Evolutionary conservation across 2,797 vertebrate genomes (phyloP), one percentile per base, ranked within the genome.

Genomic region (Myiotriccus ornatus): DNA sequence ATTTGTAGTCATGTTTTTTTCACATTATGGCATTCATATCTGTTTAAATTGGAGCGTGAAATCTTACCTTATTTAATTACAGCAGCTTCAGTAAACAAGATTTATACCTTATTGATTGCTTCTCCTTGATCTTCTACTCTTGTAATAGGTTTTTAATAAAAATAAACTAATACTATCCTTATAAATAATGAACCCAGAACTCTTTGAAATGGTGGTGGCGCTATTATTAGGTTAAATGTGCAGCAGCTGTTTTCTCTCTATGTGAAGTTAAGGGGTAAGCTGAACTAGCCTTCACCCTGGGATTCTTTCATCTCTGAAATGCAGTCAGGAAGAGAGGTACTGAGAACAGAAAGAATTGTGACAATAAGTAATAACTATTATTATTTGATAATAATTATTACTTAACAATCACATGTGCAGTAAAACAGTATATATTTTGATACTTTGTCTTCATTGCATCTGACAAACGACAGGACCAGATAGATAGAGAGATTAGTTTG

Each of bases 281-380:
- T 95, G 85, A 95, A 95, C 80, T 94, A 71, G 44, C 86, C 80
- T 93, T 96, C 73, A 94, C 69, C 79, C 65, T 75, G 65, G 70
- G 43, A 62, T 94, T 53, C 69, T 92, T 85, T 94, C 22, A 75
- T 55, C 49, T 94, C 56, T 39, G 69, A 94, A 90, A 90, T 43
- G 24, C 65, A 86, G 73, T 35, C 16, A 57, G 49, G 41, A 78
- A 43, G n/a, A 71, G n/a, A 50, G 18, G 37, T 12, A 68, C 37
- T 9, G 4, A 9, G 47, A 32, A 62, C 32, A 63, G 47, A 76
- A 74, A 37, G 11, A 47, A 81, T 9, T 25, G 20, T 70, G 34
- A 30, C 6, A 68, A n/a, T 35, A 63, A 70, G 21, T 44, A 44
- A 55, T 55, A 79, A 14, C 10, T 64, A 12, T 68, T 82, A 64